Evolutionary conservation across 1,140 invertebrate species (phyloP).

Genomic region (Cecropterus lyciades): DNA sequence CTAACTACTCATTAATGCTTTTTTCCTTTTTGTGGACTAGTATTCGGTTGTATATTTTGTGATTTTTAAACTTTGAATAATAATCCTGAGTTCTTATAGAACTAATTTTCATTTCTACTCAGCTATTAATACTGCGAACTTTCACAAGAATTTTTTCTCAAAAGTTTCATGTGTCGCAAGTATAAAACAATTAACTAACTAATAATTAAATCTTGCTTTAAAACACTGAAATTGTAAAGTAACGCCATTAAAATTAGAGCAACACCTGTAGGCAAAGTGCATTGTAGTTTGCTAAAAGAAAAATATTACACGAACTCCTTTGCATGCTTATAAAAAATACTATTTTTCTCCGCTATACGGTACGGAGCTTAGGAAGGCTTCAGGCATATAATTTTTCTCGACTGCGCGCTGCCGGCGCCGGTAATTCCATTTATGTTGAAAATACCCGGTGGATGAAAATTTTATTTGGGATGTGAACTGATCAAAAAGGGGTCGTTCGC

Average conservation of each 20-base stretch:
- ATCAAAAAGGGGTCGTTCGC: conserved; percentile 1
- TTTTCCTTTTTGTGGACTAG: too few species aligned
- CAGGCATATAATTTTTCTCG: conserved; percentile 38
- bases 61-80: too few species aligned
- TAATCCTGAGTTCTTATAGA: too few species aligned
- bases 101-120: too few species aligned
- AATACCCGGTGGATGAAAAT: conserved; percentile 37
- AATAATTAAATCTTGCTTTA: background rate
- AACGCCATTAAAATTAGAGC: conserved; percentile 36
- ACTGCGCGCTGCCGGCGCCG: conserved; percentile 35
- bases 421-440: conserved; percentile 43
- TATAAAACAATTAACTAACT: background rate
- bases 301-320: conserved; percentile 26
- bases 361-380: conserved; percentile 36
- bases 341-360: conserved; percentile 21
- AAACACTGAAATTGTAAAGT: conserved; percentile 17
- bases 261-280: conserved; percentile 32
- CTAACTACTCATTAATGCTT: too few species aligned
- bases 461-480: conserved; percentile 21
- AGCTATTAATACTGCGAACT: too few species aligned
- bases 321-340: conserved; percentile 18
- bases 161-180: background rate
- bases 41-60: too few species aligned
- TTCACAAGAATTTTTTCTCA: too few species aligned
- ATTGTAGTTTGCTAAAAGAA: conserved; percentile 37